Evolutionary conservation across 1,140 invertebrate species (phyloP).

Genomic region (Lasaia peninsularis): DNA sequence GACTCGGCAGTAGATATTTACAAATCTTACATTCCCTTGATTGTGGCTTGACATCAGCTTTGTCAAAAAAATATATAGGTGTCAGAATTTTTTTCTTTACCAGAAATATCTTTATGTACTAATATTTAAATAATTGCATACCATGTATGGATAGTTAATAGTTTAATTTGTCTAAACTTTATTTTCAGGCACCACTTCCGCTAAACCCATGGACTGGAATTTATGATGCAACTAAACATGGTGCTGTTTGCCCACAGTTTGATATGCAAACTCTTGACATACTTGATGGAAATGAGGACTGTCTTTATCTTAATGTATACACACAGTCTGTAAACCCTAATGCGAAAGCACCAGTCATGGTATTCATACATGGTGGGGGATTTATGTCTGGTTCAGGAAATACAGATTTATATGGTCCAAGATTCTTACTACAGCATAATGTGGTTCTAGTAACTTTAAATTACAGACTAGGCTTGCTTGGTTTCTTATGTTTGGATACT

Average conservation of each 20-base stretch:
- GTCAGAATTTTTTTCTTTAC: too few relatives aligned
- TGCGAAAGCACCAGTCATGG: slow-evolving; percentile 74
- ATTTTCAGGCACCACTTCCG: slow-evolving; percentile 40
- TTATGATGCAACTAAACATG: slow-evolving; percentile 35
- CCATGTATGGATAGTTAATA: too few relatives aligned
- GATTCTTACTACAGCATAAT: slow-evolving; percentile 26
- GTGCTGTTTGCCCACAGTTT: slow-evolving; percentile 35
- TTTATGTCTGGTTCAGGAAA: slow-evolving; percentile 52
- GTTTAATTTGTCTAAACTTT: background rate
- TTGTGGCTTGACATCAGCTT: too few relatives aligned
- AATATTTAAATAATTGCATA: too few relatives aligned
- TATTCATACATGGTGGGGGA: slow-evolving; percentile 80
- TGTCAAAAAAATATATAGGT: too few relatives aligned
- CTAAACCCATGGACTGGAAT: slow-evolving; percentile 35
- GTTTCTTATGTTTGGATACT: slow-evolving; percentile 79
- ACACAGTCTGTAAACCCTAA: slow-evolving; percentile 28
- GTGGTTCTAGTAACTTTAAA: slow-evolving; percentile 28
- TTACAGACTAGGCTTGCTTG: slow-evolving; percentile 46
- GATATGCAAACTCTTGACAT: slow-evolving; percentile 21
- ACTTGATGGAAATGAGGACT: slow-evolving; percentile 73
- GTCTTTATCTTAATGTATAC: slow-evolving; percentile 78
- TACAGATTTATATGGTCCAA: slow-evolving; percentile 25
- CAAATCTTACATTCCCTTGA: too few relatives aligned
- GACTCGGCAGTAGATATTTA: too few relatives aligned
- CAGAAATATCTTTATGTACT: too few relatives aligned